Evolutionary conservation across 2,113 vertebrate genomes (phyloP).

Genomic region (Dissostichus mawsoni): DNA sequence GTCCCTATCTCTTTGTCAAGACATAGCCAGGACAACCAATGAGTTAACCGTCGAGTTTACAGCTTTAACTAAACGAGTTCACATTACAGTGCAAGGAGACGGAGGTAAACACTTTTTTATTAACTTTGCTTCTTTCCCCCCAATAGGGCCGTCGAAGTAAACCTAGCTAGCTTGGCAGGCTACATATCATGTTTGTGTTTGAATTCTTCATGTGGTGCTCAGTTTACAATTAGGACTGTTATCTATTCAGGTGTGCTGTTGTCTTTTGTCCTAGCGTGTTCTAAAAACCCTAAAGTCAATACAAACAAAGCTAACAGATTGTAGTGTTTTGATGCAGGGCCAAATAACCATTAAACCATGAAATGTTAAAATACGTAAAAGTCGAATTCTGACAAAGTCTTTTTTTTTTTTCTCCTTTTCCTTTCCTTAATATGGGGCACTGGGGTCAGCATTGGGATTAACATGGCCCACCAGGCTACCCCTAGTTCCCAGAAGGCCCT

Average conservation of each 20-base stretch:
- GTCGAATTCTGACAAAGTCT: background rate
- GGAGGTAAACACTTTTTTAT: constrained; percentile 76
- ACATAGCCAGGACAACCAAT: constrained; percentile 57
- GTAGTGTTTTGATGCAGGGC: constrained; percentile 1
- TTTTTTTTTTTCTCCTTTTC: background rate
- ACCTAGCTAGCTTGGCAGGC: constrained; percentile 54
- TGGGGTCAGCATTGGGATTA: constrained; percentile 67
- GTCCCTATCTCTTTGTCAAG: constrained; percentile 50
- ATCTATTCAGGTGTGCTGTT: background rate
- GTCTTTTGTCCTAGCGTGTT: background rate
- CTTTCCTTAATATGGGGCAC: constrained; percentile 12
- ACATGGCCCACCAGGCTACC: constrained; percentile 96
- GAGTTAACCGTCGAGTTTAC: constrained; percentile 50
- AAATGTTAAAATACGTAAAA: background rate
- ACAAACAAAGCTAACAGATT: constrained; percentile 4
- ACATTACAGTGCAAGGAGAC: constrained; percentile 59
- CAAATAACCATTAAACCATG: background rate
- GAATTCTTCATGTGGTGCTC: background rate
- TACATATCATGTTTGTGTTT: constrained; percentile 36
- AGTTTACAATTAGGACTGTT: constrained; percentile 8
- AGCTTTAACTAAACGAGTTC: constrained; percentile 60
- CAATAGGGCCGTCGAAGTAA: constrained; percentile 49
- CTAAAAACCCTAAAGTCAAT: background rate
- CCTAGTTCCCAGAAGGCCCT: constrained; percentile 96
- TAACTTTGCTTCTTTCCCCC: constrained; percentile 48